Base-by-base conservation (phyloP, 2,888 invertebrate genomes). In the Drosophila kambysellisi region DNA sequence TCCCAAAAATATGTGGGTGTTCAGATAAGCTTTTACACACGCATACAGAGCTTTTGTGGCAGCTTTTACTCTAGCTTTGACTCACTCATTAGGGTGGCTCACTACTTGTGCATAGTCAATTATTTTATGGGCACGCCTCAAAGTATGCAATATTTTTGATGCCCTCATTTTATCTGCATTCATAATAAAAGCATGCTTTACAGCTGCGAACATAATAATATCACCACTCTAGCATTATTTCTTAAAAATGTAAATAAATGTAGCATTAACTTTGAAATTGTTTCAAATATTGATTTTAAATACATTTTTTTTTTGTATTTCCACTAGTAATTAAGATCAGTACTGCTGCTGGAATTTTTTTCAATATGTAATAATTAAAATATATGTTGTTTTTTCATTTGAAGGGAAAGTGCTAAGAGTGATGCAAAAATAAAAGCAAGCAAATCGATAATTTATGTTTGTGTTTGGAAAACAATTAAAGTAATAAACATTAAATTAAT, bases 131-230 rank as follows among this genome's bases (percentile, higher is more conserved):
- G 1, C 0, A 3, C 2, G 50, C 70, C 54, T 25, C 39, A 60
- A 70, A 59, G 32, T 67, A 67, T 66, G 59, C 65, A 41, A 53
- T n/a, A 30, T 4, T 25, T 39, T 41, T 20, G 8, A 15, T 3
- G 17, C 35, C 17, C 39, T 17, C 8, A 8, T 17, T 43, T 20
- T 20, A 12, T 11, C 20, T 3, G 20, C 20, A 12, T 1, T 20
- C 43, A 11, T 11, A 43, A 43, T 39, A 20, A 0, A 20, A 48
- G 8, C 25, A 48, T 8, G 8, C 48, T 15, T 29, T 29, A 4
- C 25, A 43, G 43, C 43, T 43, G 43, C 43, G 43, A n/a, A 11
- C 5, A 43, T 11, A 43, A 43, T 11, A 43, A 11, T 43, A 0
- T 6, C 3, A 43, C 37, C 17, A 39, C 17, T 39, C 4, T 8